phyloP scores from a whole-genome alignment of 2,797 vertebrate species.

The Lacerta bilineata region DNA sequence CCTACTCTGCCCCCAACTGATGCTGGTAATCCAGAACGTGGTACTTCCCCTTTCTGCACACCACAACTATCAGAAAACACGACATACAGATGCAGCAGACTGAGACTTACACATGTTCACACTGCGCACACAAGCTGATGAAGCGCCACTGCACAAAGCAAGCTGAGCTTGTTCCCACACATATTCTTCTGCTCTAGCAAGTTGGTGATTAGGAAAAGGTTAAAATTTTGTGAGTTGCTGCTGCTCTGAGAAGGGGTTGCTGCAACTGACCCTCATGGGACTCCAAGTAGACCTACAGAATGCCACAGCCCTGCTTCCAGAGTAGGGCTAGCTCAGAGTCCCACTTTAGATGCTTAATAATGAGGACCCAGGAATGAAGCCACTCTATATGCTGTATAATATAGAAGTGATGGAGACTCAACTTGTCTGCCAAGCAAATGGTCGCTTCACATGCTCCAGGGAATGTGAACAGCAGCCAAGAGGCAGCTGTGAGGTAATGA shows the following conservation, averaged over 20 bases:
- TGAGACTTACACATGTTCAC: neutral
- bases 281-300: too few species aligned
- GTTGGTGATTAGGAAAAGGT: neutral
- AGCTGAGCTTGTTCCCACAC: neutral
- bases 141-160: neutral
- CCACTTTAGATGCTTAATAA: neutral
- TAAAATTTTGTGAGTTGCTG: neutral
- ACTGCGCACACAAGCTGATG: neutral
- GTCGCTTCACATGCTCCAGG: neutral
- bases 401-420: neutral
- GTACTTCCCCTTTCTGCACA: neutral
- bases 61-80: neutral
- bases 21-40: neutral
- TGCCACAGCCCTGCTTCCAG: neutral
- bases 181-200: neutral
- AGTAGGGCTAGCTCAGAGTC: neutral
- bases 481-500: conserved; percentile 4
- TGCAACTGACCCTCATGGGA: neutral
- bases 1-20: neutral
- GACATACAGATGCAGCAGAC: neutral
- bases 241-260: neutral
- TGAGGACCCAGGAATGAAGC: neutral
- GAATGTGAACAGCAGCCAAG: neutral
- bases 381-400: neutral
- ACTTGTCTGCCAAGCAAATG: neutral